Evolutionary conservation across 2,888 invertebrate species (phyloP).

Genomic region (Ctena decussata): DNA sequence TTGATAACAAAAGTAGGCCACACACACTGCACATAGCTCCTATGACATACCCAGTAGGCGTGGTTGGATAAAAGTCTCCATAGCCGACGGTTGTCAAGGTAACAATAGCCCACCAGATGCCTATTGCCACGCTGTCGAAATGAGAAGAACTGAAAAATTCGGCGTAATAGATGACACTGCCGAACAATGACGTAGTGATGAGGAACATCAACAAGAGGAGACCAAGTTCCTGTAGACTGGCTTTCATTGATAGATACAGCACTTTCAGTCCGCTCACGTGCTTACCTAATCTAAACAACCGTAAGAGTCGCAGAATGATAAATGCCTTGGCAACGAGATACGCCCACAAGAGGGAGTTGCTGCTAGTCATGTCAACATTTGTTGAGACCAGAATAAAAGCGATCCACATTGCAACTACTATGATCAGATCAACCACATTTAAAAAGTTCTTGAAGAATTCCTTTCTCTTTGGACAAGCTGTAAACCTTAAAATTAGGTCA

Average conservation of each 20-base stretch:
- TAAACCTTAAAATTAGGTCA: conserved; percentile 76
- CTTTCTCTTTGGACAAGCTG: conserved; percentile 66
- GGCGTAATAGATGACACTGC: conserved; percentile 79
- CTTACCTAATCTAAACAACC: conserved; percentile 62
- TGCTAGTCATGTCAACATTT: neutral
- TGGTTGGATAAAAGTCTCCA: conserved; percentile 75
- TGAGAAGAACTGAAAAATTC: conserved; percentile 64
- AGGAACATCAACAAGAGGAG: conserved; percentile 77
- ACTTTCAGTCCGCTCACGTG: conserved; percentile 72
- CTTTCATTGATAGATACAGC: conserved; percentile 76
- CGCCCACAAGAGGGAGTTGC: conserved; percentile 35
- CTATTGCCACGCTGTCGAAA: conserved; percentile 73
- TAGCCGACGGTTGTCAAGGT: conserved; percentile 83
- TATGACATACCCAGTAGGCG: conserved; percentile 67
- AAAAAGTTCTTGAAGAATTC: conserved; percentile 65
- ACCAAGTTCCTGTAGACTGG: conserved; percentile 76
- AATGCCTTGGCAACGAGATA: conserved; percentile 37
- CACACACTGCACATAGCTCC: conserved; percentile 71
- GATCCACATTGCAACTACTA: conserved; percentile 58
- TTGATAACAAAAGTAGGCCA: conserved; percentile 74
- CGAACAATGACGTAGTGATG: conserved; percentile 79
- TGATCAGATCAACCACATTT: conserved; percentile 65
- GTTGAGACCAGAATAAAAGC: conserved; percentile 20
- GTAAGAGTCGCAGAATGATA: conserved; percentile 55
- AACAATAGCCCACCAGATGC: conserved; percentile 82